phyloP scores from a whole-genome alignment of 2,888 invertebrate genomes.

The Petrolisthes manimaculis region DNA sequence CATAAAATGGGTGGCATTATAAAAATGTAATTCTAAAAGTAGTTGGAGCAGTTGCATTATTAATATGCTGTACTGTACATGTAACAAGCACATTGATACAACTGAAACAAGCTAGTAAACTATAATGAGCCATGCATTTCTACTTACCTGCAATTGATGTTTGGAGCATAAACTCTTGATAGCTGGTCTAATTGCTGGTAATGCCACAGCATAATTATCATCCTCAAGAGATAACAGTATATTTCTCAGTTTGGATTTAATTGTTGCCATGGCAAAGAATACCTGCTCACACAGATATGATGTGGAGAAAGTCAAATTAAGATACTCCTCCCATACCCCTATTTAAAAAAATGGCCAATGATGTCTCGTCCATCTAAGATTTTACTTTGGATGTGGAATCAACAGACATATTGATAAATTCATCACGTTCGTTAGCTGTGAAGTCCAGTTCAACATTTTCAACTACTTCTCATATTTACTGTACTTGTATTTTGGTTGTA shows the following conservation, averaged over 20 bases:
- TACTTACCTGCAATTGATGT: constrained; percentile 22
- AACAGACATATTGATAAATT: constrained; percentile 36
- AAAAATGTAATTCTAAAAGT: neutral
- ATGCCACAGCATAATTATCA: constrained; percentile 1
- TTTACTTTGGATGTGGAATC: constrained; percentile 39
- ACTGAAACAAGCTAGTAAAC: constrained; percentile 9
- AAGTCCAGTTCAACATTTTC: constrained; percentile 36
- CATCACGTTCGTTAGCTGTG: constrained; percentile 39
- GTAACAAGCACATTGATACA: neutral
- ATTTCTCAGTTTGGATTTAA: constrained; percentile 31
- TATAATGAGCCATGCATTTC: neutral
- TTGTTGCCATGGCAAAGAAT: constrained; percentile 42
- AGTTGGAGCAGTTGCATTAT: neutral
- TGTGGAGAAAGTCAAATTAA: constrained; percentile 26
- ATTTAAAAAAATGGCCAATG: constrained; percentile 32
- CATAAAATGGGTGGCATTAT: neutral
- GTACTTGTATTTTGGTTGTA: too few species aligned
- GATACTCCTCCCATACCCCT: neutral
- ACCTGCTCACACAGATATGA: constrained; percentile 42
- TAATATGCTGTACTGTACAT: too few species aligned
- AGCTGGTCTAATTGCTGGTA: constrained; percentile 22
- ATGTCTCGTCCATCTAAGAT: constrained; percentile 23
- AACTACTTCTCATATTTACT: too few species aligned
- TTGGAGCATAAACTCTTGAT: constrained; percentile 27
- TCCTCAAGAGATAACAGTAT: constrained; percentile 10